Conservation (phyloP, 2,797 vertebrate species). For the Poecilia velifera region DNA sequence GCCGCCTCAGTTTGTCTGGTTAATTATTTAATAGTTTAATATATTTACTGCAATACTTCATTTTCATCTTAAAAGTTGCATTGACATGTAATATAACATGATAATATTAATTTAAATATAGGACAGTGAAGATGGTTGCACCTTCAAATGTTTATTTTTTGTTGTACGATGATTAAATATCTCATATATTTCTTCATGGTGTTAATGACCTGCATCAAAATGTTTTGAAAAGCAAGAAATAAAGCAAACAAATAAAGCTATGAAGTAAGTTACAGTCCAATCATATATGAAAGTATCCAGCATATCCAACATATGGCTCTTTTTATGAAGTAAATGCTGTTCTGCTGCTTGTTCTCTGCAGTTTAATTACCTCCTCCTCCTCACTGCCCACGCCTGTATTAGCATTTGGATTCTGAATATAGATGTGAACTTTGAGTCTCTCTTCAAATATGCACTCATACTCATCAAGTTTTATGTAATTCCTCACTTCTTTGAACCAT, state of each 20-base stretch:
- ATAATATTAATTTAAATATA: neutral
- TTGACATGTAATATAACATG: neutral
- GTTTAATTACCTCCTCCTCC: conserved; percentile 6
- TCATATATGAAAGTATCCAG: neutral
- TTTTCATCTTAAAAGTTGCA: neutral
- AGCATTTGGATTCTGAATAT: conserved; percentile 4
- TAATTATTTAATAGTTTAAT: neutral
- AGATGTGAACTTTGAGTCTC: conserved; percentile 13
- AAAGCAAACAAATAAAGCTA: neutral
- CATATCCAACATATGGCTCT: neutral
- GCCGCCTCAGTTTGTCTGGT: neutral
- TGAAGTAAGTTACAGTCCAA: neutral
- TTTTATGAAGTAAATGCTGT: neutral
- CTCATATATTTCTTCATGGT: neutral
- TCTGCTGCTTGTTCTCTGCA: neutral
- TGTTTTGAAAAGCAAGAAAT: neutral
- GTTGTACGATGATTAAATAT: too few species aligned
- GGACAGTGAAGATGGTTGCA: neutral
- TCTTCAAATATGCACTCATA: neutral
- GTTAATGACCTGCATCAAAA: too few species aligned
- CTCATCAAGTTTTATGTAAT: conserved; percentile 3
- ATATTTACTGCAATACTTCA: neutral
- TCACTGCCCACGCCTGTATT: conserved; percentile 1
- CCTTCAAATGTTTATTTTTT: neutral
- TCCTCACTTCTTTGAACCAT: conserved; percentile 2